Percentiles rank a stretch among this genome's conserved stretches.
phyloP scores from a whole-genome alignment of 1,140 invertebrate genomes.

The Drosophila mayri region DNA sequence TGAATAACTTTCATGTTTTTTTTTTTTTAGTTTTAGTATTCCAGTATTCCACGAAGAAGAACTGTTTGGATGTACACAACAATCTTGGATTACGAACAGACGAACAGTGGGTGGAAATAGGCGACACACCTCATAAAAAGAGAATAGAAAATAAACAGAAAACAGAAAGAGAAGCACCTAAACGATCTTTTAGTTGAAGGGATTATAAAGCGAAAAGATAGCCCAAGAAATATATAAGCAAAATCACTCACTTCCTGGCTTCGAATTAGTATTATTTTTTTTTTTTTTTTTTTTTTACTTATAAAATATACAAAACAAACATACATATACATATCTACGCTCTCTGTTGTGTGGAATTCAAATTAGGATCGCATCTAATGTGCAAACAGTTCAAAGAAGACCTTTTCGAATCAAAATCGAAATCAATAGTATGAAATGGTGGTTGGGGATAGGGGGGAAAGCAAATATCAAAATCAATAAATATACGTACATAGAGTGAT shows the following conservation, averaged over 20 bases:
- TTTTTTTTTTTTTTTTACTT: too few species aligned
- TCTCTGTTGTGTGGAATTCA: conserved; percentile 30
- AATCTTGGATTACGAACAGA: conserved; percentile 42
- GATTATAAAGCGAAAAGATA: conserved; percentile 2
- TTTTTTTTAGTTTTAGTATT: conserved; percentile 34
- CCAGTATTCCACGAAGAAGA: conserved; percentile 45
- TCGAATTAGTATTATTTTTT: background rate
- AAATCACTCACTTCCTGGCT: conserved; percentile 11
- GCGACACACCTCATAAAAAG: conserved; percentile 18
- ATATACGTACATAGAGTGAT: conserved; percentile 13
- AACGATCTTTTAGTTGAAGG: background rate
- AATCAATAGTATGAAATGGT: conserved; percentile 10
- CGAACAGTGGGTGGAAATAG: conserved; percentile 30
- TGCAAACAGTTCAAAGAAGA: conserved; percentile 19
- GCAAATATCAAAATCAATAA: conserved; percentile 38
- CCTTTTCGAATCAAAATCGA: background rate
- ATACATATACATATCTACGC: background rate
- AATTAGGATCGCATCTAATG: conserved; percentile 39
- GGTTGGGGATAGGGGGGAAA: background rate
- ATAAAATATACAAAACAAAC: conserved; percentile 15
- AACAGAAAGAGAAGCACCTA: background rate
- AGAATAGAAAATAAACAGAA: background rate
- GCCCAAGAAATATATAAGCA: background rate
- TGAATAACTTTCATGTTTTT: conserved; percentile 46
- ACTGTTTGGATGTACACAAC: conserved; percentile 23